Conservation (phyloP, 2,113 vertebrate genomes). For the Thymallus thymallus region DNA sequence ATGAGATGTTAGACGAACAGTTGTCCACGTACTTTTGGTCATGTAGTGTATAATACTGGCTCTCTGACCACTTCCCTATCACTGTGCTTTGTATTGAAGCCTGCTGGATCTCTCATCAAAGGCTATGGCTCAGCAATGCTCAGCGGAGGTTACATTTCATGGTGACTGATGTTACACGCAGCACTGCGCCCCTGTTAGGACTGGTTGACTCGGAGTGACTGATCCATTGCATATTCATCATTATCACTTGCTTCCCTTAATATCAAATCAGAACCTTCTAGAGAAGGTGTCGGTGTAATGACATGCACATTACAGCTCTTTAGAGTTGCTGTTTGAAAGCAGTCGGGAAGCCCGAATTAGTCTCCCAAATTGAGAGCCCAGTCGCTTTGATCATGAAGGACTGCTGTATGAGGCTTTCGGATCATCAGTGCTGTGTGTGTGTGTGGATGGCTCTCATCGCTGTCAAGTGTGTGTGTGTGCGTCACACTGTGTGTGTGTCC, state of each 20-base stretch:
- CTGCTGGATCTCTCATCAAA: too few species aligned
- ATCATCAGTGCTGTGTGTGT: background rate
- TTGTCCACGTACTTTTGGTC: too few species aligned
- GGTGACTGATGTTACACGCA: background rate
- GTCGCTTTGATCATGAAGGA: background rate
- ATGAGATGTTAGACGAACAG: too few species aligned
- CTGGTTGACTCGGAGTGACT: background rate
- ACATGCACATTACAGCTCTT: background rate
- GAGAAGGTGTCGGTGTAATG: background rate
- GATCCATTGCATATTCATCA: background rate
- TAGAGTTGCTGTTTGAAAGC: background rate
- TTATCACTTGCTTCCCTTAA: too few species aligned
- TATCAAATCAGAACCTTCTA: background rate
- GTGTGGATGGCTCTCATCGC: background rate
- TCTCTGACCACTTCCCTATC: too few species aligned
- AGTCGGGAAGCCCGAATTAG: background rate
- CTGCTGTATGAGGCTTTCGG: background rate
- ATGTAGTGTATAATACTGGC: too few species aligned
- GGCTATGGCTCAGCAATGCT: background rate
- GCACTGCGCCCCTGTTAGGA: background rate
- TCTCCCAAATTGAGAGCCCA: background rate
- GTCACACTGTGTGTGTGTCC: background rate
- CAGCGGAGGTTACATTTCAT: background rate
- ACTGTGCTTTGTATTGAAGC: too few species aligned
- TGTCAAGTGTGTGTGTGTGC: background rate